phyloP scores from a whole-genome alignment of 2,888 invertebrate genomes.

The Ceratothoa steindachneri region DNA sequence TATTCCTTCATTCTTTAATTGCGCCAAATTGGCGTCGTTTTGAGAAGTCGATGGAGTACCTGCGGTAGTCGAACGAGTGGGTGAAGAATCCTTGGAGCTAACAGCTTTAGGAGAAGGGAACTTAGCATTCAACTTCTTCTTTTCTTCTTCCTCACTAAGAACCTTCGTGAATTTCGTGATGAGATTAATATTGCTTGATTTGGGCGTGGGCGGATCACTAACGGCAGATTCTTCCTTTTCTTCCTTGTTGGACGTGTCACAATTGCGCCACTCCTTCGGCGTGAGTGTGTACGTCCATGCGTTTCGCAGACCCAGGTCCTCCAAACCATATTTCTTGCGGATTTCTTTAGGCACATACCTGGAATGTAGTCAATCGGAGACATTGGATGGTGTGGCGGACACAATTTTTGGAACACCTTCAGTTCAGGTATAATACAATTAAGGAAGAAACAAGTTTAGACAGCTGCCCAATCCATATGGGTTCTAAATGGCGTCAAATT shows the following conservation, averaged over 20 bases:
- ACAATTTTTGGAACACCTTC: no score
- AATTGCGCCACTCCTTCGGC: slow-evolving; percentile 11
- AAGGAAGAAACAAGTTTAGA: no score
- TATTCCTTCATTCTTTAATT: no score
- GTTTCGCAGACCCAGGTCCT: slow-evolving; percentile 58
- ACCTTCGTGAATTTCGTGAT: slow-evolving; percentile 53
- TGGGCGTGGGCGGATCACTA: background rate
- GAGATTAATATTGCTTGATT: slow-evolving; percentile 19
- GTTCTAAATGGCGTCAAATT: no score
- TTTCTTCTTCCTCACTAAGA: slow-evolving; percentile 51
- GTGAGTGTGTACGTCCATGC: slow-evolving; percentile 58
- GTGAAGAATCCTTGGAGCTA: no score
- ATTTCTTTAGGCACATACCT: slow-evolving; percentile 64
- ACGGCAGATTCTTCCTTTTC: background rate
- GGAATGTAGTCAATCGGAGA: slow-evolving; percentile 51
- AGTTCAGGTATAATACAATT: no score
- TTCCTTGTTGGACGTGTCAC: background rate
- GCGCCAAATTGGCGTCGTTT: no score
- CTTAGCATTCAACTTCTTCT: slow-evolving; percentile 7
- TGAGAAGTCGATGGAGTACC: no score
- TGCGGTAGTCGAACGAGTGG: no score
- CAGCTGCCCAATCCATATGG: no score
- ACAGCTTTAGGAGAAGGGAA: no score
- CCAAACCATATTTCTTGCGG: slow-evolving; percentile 58
- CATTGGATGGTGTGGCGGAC: background rate